These are phyloP conservation scores for Scrobipalpa atriplicella DNA, from an alignment of 2,888 invertebrate genomes.

Conservation along the genomic window DNA sequence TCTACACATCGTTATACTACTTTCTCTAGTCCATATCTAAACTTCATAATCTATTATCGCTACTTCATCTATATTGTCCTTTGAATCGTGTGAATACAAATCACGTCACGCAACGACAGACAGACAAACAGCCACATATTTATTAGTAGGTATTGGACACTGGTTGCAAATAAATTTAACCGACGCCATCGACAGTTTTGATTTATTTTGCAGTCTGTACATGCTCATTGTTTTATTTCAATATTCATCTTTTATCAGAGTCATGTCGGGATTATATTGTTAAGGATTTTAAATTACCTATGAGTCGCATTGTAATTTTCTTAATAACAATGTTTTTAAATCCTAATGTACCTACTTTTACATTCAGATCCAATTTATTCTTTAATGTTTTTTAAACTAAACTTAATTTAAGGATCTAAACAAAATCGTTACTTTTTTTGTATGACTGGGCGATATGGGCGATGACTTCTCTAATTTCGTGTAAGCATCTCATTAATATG, in stretches of 20 bases:
- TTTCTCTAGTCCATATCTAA: not conserved
- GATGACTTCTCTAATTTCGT: slow-evolving; percentile 5
- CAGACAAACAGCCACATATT: slow-evolving; percentile 50
- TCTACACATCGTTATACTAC: not conserved
- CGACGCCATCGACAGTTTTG: slow-evolving; percentile 23
- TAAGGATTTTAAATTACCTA: no score
- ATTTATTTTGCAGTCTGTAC: slow-evolving; percentile 19
- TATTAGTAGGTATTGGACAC: slow-evolving; percentile 53
- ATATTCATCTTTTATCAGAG: slow-evolving; percentile 24
- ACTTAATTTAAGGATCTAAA: no score
- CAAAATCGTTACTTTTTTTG: no score
- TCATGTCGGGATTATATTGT: not conserved
- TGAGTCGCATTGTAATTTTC: no score
- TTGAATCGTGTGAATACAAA: slow-evolving; percentile 50
- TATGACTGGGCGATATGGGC: no score
- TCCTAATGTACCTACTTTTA: no score
- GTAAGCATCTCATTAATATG: not conserved
- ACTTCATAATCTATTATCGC: not conserved
- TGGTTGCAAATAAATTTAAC: slow-evolving; percentile 47
- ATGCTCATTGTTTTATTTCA: slow-evolving; percentile 18
- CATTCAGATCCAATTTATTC: no score
- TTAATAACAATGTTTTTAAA: no score
- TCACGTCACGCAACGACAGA: slow-evolving; percentile 45
- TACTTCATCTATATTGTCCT: slow-evolving; percentile 33
- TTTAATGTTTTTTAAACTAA: no score